A percentile compares a stretch with the other conserved stretches of the same genome.
Conservation (phyloP, 1,140 invertebrate species). For the Bemisia tabaci region DNA sequence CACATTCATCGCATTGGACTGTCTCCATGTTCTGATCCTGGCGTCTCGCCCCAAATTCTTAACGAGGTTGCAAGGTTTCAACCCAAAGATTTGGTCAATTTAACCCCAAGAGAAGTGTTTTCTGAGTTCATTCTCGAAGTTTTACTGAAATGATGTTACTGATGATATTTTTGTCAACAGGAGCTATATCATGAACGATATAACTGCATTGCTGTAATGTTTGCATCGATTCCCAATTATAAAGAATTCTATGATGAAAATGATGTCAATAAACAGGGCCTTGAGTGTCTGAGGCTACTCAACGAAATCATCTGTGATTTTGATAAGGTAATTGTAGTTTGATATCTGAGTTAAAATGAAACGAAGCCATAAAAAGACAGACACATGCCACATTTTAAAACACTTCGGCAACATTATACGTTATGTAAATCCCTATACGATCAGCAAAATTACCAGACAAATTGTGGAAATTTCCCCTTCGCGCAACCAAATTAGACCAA, state of each 20-base stretch:
- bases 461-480: no score
- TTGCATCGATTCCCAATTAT: slow-evolving; percentile 96
- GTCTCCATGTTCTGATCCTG: no score
- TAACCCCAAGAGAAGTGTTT: no score
- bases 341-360: background rate
- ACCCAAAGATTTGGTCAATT: no score
- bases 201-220: slow-evolving; percentile 90
- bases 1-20: no score
- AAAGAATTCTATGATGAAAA: slow-evolving; percentile 97
- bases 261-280: slow-evolving; percentile 90
- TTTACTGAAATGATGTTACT: no score
- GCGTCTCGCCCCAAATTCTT: no score
- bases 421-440: background rate
- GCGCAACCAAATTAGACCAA: no score
- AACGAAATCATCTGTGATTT: slow-evolving; percentile 99
- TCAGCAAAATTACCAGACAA: background rate
- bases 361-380: background rate
- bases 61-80: no score
- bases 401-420: background rate
- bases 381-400: background rate
- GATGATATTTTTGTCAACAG: no score
- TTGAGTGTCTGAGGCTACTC: slow-evolving; percentile 84
- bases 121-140: no score
- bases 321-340: slow-evolving; percentile 82
- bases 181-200: slow-evolving; percentile 92